Percentiles rank a stretch among this genome's conserved stretches.
Conservation (phyloP, 2,113 vertebrate genomes). For the Hyla sarda region DNA sequence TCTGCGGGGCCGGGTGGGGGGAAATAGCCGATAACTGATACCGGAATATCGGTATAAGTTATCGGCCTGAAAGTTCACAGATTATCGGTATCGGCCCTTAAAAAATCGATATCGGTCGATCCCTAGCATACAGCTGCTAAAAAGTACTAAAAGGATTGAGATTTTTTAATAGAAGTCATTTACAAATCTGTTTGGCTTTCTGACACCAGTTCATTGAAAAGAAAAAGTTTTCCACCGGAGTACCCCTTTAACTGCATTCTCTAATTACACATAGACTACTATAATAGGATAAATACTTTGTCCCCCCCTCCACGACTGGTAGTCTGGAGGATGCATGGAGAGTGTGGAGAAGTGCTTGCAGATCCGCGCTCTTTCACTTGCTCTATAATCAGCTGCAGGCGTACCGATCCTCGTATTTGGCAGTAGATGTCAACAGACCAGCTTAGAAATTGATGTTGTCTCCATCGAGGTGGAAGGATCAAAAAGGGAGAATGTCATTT, state of each 20-base stretch:
- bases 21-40: too few species aligned
- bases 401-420: slow-evolving; percentile 11
- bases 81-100: too few species aligned
- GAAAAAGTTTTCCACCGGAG: too few species aligned
- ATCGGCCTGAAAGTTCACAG: too few species aligned
- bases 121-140: too few species aligned
- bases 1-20: too few species aligned
- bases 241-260: slow-evolving; percentile 12
- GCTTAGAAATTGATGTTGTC: slow-evolving; percentile 45
- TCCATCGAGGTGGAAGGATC: slow-evolving; percentile 51
- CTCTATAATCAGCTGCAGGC: slow-evolving; percentile 37
- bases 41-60: too few species aligned
- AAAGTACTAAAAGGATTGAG: too few species aligned
- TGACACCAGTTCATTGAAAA: too few species aligned
- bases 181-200: too few species aligned
- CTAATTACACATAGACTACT: slow-evolving; percentile 9
- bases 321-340: slow-evolving; percentile 8
- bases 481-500: slow-evolving; percentile 39
- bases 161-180: too few species aligned
- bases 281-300: slow-evolving; percentile 16
- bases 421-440: slow-evolving; percentile 41
- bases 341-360: slow-evolving; percentile 38
- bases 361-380: neutral
- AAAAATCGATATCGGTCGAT: too few species aligned
- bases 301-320: slow-evolving; percentile 18